Base-by-base conservation (phyloP, 2,797 vertebrate genomes). In the Peromyscus aztecus region DNA sequence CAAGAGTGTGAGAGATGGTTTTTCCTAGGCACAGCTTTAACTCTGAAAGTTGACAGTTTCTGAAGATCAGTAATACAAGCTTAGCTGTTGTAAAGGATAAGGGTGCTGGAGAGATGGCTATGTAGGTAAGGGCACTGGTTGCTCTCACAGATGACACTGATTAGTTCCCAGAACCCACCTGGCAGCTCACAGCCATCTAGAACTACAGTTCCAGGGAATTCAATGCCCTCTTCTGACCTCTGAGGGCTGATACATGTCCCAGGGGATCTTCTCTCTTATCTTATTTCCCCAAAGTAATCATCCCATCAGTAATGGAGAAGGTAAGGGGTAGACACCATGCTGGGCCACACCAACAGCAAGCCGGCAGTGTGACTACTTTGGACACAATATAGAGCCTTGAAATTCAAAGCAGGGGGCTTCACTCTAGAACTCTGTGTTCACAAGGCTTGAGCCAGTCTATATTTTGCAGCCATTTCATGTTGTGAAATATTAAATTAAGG, bases 271-370 rank as follows among this genome's bases (percentile, higher is more conserved):
- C n/a, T 19, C 27, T 52, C 19, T 12, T 1, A 23, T 14, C 24
- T 13, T 55, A 2, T 87, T 94, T 69, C 34, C 21, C 19, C 6
- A 10, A 14, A 75, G n/a, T 2, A 19, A 2, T 8, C 40, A 3
- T 57, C n/a, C 29, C 2, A 0, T 9, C 16, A 43, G 31, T 34
- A 14, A 46, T 93, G 85, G 40, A 91, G 46, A 73, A 29, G 17
- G 23, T 17, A 7, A 11, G 71, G 29, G 9, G 29, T 24, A 2
- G n/a, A 9, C 2, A 0, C 46, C 11, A 5, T 8, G 27, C 55
- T 19, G 67, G 52, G 31, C 63, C 49, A 57, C 37, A 61, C 61
- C 27, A 8, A 21, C 31, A 12, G 57, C 57, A 5, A 4, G n/a
- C 0, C 55, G 49, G 46, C 46, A 34, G 59, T 10, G 5, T 8